These are phyloP conservation scores for Trididemnum clinides DNA, from an alignment of 23 tunicate species.

Conservation along the genomic window DNA sequence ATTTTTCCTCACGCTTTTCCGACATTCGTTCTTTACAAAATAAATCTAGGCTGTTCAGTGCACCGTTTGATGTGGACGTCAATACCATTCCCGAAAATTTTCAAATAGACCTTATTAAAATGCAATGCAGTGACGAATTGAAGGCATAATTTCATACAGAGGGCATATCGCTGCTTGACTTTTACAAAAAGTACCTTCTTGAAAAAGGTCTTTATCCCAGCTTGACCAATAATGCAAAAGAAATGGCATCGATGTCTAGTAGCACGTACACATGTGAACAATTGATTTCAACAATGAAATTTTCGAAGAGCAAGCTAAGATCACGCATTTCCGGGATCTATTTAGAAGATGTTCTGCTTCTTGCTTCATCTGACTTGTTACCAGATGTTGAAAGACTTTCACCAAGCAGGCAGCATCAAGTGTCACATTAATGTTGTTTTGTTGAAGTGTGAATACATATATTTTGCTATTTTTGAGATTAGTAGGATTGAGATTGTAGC, in stretches of 20 bases:
- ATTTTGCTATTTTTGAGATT: constrained; percentile 28
- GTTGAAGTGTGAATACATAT: constrained; percentile 27
- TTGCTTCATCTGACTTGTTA: constrained; percentile 31
- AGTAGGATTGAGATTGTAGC: constrained; percentile 26
- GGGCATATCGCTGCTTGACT: too few species aligned
- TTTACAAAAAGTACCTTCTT: too few species aligned
- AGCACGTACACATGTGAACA: constrained; percentile 14
- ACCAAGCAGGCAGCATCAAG: constrained; percentile 29
- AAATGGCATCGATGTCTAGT: too few species aligned
- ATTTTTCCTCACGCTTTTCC: too few species aligned
- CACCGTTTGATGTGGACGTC: background rate
- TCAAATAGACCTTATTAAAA: too few species aligned
- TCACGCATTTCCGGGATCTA: constrained; percentile 16
- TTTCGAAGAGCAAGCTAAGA: constrained; percentile 29
- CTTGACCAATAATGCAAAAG: too few species aligned
- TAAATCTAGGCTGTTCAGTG: background rate
- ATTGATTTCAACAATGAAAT: constrained; percentile 28
- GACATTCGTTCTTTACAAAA: background rate
- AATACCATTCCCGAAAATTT: too few species aligned
- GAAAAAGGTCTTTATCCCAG: too few species aligned
- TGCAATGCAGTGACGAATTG: too few species aligned
- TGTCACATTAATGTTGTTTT: constrained; percentile 26
- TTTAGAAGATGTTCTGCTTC: constrained; percentile 17
- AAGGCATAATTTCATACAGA: too few species aligned
- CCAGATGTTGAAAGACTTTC: constrained; percentile 33